These are phyloP conservation scores for Psammodynastes pulverulentus DNA, from an alignment of 2,113 vertebrate genomes.

Conservation along the genomic window DNA sequence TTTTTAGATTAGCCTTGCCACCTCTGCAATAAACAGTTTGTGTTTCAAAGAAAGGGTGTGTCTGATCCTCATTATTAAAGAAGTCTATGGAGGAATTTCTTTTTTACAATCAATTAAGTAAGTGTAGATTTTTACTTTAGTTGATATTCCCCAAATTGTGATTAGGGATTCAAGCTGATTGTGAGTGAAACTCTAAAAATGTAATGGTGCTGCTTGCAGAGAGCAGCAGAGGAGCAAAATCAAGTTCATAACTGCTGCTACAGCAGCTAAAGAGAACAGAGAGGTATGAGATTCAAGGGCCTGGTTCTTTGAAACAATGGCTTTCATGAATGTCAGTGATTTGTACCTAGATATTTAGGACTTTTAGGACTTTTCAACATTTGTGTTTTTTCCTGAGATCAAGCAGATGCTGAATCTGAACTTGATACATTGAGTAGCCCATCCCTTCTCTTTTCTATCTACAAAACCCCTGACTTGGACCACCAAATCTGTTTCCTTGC, in stretches of 20 bases:
- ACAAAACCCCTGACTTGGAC: background rate
- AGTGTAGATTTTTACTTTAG: constrained; percentile 57
- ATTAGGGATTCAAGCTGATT: background rate
- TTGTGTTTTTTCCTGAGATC: background rate
- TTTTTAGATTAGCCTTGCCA: background rate
- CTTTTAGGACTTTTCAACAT: background rate
- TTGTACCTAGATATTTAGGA: background rate
- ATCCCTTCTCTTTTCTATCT: background rate
- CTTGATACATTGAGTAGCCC: background rate
- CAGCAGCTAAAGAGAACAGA: too few relatives aligned
- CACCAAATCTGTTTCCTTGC: background rate
- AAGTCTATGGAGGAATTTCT: background rate
- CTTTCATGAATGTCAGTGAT: background rate
- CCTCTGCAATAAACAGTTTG: background rate
- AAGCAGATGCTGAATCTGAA: background rate
- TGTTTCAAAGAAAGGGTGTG: background rate
- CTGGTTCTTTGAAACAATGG: background rate
- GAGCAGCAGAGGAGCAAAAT: too few relatives aligned
- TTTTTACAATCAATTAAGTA: constrained; percentile 51
- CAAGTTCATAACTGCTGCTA: too few relatives aligned
- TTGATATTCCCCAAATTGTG: background rate
- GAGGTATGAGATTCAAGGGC: background rate
- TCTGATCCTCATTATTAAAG: background rate
- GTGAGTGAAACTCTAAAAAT: background rate
- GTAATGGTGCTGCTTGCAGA: background rate